Evolutionary conservation across 1,140 invertebrate genomes (phyloP).

Genomic region (Eueides isabella): DNA sequence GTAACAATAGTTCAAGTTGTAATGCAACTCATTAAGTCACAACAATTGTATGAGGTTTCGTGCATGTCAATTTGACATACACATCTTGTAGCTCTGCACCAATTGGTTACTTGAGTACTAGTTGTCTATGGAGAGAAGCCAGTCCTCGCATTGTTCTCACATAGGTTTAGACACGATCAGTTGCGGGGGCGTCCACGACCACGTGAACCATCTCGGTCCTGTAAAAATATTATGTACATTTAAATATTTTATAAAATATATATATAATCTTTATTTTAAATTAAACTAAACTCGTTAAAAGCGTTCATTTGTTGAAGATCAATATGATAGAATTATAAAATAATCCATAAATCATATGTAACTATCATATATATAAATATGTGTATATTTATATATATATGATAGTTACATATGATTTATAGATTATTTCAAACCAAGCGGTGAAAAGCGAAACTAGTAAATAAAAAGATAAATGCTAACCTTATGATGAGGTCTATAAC

Average conservation of each 20-base stretch:
- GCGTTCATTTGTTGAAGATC: no score
- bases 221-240: conserved; percentile 38
- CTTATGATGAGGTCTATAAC: conserved; percentile 71
- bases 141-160: conserved; percentile 67
- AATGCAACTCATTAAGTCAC: conserved; percentile 51
- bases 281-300: no score
- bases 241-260: not conserved
- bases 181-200: conserved; percentile 74
- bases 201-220: conserved; percentile 78
- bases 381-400: no score
- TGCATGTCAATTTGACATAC: conserved; percentile 62
- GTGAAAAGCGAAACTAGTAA: not conserved
- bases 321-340: no score
- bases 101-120: conserved; percentile 73
- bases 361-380: no score
- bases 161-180: conserved; percentile 55
- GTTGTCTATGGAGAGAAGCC: conserved; percentile 80
- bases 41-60: conserved; percentile 52
- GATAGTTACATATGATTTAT: no score
- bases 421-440: not conserved
- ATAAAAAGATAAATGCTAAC: conserved; percentile 35
- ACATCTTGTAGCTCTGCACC: conserved; percentile 68
- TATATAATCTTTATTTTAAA: no score
- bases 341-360: no score
- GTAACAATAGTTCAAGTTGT: conserved; percentile 68